Conservation (phyloP, 2,113 vertebrate species). For the Antechinus stuartii region DNA sequence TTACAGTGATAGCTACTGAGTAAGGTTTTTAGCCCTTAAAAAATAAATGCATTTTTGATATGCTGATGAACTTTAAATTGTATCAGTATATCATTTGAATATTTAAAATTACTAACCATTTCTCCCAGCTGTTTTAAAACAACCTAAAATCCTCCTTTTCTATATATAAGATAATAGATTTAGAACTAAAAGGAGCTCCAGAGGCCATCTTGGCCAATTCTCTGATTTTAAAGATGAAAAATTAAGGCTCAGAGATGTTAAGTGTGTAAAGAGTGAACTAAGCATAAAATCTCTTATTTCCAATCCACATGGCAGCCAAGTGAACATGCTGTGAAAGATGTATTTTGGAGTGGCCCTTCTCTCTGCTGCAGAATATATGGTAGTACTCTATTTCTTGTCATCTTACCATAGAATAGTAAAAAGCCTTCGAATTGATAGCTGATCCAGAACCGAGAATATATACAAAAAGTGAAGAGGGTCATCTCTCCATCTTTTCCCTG, state of each 20-base stretch:
- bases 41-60: neutral
- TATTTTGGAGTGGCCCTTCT: neutral
- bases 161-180: neutral
- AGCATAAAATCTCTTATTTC: neutral
- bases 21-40: neutral
- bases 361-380: neutral
- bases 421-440: neutral
- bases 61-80: neutral
- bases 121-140: neutral
- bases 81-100: neutral
- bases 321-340: neutral
- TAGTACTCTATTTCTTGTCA: neutral
- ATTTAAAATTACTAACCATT: neutral
- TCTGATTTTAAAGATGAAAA: neutral
- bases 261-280: neutral
- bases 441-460: neutral
- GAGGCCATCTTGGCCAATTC: neutral
- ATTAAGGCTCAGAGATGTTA: neutral
- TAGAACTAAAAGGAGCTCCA: neutral
- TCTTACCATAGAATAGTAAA: neutral
- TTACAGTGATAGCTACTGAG: neutral
- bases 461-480: neutral
- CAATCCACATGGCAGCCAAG: neutral
- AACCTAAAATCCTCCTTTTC: neutral
- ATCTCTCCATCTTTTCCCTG: neutral